phyloP scores from a whole-genome alignment of 2,113 vertebrate genomes.

The Emydura subglobosa region DNA sequence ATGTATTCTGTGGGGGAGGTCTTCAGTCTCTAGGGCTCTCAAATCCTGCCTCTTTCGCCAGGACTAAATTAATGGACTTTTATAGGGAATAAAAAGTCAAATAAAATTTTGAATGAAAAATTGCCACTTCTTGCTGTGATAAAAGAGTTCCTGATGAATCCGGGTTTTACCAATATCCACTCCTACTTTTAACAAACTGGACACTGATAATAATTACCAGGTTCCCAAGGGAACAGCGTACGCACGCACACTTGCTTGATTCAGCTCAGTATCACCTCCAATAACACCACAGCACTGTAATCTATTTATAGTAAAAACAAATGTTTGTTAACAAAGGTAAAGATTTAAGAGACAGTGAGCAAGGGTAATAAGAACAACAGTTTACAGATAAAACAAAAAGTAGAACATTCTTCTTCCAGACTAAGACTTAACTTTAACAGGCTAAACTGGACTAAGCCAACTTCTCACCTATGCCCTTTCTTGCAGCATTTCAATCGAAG shows the following conservation, averaged over 20 bases:
- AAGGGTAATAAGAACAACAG: no score
- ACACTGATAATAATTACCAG: no score
- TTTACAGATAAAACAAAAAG: no score
- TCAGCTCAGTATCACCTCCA: not conserved
- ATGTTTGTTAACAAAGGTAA: no score
- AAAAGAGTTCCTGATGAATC: not conserved
- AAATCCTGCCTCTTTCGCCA: not conserved
- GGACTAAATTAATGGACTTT: not conserved
- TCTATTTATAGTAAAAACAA: not conserved
- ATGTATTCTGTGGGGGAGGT: not conserved
- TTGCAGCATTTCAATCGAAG: no score
- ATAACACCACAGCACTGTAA: not conserved
- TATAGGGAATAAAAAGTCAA: not conserved
- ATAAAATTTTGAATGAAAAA: not conserved
- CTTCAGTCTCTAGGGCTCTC: not conserved
- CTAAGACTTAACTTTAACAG: no score
- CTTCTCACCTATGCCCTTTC: no score
- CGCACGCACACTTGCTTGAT: not conserved
- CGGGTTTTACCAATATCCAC: not conserved
- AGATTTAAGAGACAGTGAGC: no score
- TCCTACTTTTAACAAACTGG: not conserved
- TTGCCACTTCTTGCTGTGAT: not conserved
- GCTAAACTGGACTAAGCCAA: no score
- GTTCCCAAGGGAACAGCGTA: no score
- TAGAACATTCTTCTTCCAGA: no score